Evolutionary conservation across 37 sponge, comb jelly and placozoan species (phyloP).

Genomic region (Spongilla lacustris): DNA sequence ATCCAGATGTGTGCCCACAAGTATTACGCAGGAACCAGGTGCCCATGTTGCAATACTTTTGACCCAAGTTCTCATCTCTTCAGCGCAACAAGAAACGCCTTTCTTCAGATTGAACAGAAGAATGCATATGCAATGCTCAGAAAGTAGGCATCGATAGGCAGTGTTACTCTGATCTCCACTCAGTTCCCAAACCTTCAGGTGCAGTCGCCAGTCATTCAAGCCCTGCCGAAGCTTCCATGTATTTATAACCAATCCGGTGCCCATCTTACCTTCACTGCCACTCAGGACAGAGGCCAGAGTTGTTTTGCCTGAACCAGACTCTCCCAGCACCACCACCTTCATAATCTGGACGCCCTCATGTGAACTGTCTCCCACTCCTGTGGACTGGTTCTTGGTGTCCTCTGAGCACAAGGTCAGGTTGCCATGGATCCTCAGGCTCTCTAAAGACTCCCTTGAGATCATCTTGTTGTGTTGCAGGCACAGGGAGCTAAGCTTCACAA

Average conservation of each 20-base stretch:
- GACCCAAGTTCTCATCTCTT: constrained; percentile 74
- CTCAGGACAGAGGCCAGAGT: constrained; percentile 72
- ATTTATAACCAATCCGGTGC: constrained; percentile 74
- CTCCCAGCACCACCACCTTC: constrained; percentile 80
- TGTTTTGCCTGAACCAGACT: constrained; percentile 67
- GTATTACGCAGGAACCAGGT: constrained; percentile 33
- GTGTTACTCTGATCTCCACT: constrained; percentile 78
- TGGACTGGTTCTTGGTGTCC: constrained; percentile 34
- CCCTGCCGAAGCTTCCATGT: constrained; percentile 41
- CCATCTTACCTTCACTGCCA: constrained; percentile 47
- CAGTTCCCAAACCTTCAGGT: constrained; percentile 85
- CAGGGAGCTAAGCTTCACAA: constrained; percentile 28
- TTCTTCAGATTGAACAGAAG: constrained; percentile 68
- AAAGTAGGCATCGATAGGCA: constrained; percentile 76
- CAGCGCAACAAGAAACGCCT: constrained; percentile 35
- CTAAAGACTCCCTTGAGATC: constrained; percentile 40
- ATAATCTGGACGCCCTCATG: constrained; percentile 50
- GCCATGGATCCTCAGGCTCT: constrained; percentile 39
- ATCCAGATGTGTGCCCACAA: constrained; percentile 80
- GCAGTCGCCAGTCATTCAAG: constrained; percentile 25
- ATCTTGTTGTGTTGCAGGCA: constrained; percentile 48
- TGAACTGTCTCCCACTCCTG: constrained; percentile 16
- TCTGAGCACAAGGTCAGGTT: constrained; percentile 23
- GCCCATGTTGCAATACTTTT: constrained; percentile 68
- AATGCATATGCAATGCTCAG: constrained; percentile 68